Conservation (phyloP, 2,113 vertebrate species). For the Mixornis gularis region DNA sequence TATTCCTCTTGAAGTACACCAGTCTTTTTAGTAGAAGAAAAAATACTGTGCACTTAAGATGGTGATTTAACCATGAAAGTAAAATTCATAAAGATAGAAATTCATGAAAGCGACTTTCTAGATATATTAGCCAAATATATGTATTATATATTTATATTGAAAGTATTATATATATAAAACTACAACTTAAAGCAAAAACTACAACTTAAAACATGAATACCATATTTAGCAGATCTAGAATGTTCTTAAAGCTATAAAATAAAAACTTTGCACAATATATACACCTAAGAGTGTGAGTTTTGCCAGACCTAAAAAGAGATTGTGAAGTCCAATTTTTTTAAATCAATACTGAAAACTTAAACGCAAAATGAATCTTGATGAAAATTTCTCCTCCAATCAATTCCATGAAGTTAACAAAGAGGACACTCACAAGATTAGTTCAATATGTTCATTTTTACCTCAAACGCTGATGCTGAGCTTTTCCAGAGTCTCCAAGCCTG, state of each 20-base stretch:
- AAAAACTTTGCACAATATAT: neutral
- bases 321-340: neutral
- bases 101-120: neutral
- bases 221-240: neutral
- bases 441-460: conserved; percentile 69
- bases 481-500: conserved; percentile 74
- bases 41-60: neutral
- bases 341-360: conserved; percentile 34
- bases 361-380: conserved; percentile 5
- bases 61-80: neutral
- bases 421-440: conserved; percentile 45
- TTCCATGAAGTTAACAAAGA: conserved; percentile 20
- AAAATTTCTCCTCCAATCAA: conserved; percentile 25
- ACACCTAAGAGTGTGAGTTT: neutral
- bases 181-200: neutral
- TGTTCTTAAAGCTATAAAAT: neutral
- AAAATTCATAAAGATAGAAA: neutral
- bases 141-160: neutral
- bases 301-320: neutral
- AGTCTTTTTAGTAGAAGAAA: neutral
- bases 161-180: neutral
- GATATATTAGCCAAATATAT: neutral
- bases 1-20: neutral
- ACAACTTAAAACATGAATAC: neutral
- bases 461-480: conserved; percentile 72